phyloP scores from a whole-genome alignment of 2,888 invertebrate species.

The Operophtera brumata region DNA sequence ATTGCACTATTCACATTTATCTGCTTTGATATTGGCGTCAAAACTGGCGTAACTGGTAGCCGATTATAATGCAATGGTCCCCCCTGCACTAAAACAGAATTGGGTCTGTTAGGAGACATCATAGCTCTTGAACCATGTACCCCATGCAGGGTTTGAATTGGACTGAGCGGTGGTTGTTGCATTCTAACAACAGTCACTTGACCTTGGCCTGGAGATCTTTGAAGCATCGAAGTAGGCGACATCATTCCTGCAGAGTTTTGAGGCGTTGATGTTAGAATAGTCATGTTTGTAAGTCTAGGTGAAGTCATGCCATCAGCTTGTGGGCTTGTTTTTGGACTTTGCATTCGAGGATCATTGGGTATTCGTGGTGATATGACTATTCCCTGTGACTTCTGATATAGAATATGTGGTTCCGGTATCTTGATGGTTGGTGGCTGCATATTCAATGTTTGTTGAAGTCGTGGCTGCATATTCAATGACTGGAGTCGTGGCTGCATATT shows the following conservation, averaged over 20 bases:
- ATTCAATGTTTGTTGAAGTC: constrained; percentile 61
- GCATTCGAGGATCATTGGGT: constrained; percentile 62
- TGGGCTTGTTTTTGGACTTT: constrained; percentile 66
- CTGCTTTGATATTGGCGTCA: constrained; percentile 80
- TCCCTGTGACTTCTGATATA: constrained; percentile 72
- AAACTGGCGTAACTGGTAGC: constrained; percentile 80
- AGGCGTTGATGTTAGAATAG: constrained; percentile 63
- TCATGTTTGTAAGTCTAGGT: constrained; percentile 65
- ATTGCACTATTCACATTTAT: constrained; percentile 72
- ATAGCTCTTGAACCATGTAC: constrained; percentile 64
- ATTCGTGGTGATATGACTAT: constrained; percentile 72
- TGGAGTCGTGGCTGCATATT: constrained; percentile 38
- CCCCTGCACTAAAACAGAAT: constrained; percentile 72
- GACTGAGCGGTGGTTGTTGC: constrained; percentile 73
- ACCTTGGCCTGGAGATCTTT: constrained; percentile 70
- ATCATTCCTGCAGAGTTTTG: constrained; percentile 63
- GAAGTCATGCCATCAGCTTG: constrained; percentile 64
- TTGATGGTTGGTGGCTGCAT: constrained; percentile 85
- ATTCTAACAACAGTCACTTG: constrained; percentile 77
- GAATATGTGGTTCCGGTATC: constrained; percentile 80
- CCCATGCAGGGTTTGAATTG: constrained; percentile 69
- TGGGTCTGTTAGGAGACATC: constrained; percentile 71
- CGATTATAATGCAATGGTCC: constrained; percentile 75
- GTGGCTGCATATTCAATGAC: constrained; percentile 20
- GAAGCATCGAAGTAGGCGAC: constrained; percentile 65